These are phyloP conservation scores for Panulirus ornatus DNA, from an alignment of 1,140 invertebrate genomes.

Conservation along the genomic window DNA sequence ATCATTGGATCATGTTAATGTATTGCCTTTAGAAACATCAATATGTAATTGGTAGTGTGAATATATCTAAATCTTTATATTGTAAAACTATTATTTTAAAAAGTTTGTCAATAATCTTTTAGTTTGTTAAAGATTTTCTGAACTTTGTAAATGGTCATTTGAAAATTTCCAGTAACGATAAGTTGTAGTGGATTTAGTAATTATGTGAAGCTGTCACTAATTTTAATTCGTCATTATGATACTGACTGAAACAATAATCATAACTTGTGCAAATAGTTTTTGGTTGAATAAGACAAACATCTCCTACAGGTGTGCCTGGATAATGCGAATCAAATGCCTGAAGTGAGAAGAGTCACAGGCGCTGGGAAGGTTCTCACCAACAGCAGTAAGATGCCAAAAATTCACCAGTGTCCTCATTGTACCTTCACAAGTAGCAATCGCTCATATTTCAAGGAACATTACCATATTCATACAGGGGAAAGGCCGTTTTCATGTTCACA, in stretches of 20 bases:
- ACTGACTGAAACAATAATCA: conserved; percentile 6
- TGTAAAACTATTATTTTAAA: too few relatives aligned
- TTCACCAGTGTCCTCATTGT: conserved; percentile 58
- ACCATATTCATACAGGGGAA: conserved; percentile 67
- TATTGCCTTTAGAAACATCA: too few relatives aligned
- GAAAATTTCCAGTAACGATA: too few relatives aligned
- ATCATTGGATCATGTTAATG: background rate
- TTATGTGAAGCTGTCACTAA: too few relatives aligned
- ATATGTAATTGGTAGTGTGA: too few relatives aligned
- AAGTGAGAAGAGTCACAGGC: conserved; percentile 23
- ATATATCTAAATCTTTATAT: too few relatives aligned
- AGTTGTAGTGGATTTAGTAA: too few relatives aligned
- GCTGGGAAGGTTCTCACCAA: conserved; percentile 6
- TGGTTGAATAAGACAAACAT: conserved; percentile 25
- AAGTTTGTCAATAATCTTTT: too few relatives aligned
- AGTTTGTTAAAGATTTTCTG: too few relatives aligned
- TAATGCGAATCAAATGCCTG: conserved; percentile 35
- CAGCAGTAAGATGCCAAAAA: conserved; percentile 41
- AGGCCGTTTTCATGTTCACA: conserved; percentile 48
- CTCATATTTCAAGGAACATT: conserved; percentile 60
- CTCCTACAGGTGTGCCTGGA: conserved; percentile 49
- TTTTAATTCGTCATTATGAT: background rate
- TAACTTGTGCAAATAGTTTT: background rate
- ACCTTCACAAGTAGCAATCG: conserved; percentile 46
- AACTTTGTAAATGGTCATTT: too few relatives aligned